Conservation (phyloP, 2,113 vertebrate species). For the Zosterops hypoxanthus region DNA sequence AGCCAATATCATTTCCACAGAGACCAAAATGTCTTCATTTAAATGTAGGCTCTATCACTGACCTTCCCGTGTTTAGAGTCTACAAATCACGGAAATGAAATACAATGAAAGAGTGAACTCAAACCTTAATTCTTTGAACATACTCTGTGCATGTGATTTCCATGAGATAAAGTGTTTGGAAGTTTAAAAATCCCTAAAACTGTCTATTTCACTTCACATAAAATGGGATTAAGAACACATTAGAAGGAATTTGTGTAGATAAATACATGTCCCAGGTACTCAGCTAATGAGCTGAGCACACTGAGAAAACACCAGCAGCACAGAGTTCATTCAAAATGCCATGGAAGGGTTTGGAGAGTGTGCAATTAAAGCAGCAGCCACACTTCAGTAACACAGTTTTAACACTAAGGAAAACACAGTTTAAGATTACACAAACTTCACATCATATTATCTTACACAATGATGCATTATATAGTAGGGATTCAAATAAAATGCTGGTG, state of each 20-base stretch:
- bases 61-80: background rate
- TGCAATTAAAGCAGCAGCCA: background rate
- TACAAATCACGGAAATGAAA: background rate
- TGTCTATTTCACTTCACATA: background rate
- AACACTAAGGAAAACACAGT: background rate
- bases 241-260: background rate
- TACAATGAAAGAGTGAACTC: background rate
- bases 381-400: fast-evolving
- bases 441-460: background rate
- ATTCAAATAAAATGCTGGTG: background rate
- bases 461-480: background rate
- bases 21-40: background rate
- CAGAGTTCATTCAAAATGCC: background rate
- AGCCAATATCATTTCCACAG: background rate
- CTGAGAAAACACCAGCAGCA: background rate
- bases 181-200: background rate
- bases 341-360: background rate
- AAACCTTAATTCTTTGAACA: background rate
- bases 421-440: background rate
- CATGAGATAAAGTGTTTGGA: background rate
- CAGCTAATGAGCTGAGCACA: background rate
- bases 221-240: background rate
- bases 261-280: background rate
- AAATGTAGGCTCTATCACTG: background rate
- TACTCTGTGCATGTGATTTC: background rate